A percentile compares a stretch with the other conserved stretches of the same genome.
Evolutionary conservation across 2,888 invertebrate genomes (phyloP).

Genomic region (Amphimallon solstitiale): DNA sequence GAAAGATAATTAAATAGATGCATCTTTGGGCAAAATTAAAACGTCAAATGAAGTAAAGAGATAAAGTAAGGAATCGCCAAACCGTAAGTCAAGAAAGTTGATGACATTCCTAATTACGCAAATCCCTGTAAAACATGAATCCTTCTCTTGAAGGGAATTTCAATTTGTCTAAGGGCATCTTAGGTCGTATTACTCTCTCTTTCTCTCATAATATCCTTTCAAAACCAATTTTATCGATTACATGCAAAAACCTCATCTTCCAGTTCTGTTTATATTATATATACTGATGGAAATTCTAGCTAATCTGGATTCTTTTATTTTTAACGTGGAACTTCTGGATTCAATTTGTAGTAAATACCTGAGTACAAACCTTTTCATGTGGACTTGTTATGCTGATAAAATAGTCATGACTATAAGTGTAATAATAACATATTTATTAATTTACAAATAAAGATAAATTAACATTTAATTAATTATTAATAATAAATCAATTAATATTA

Average conservation of each 20-base stretch:
- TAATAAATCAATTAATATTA: too few relatives aligned
- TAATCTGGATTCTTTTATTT: slow-evolving; percentile 8
- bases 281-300: slow-evolving; percentile 1
- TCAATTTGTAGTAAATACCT: too few relatives aligned
- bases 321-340: not conserved
- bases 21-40: slow-evolving; percentile 19
- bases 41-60: slow-evolving; percentile 17
- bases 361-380: too few relatives aligned
- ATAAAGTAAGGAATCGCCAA: slow-evolving; percentile 8
- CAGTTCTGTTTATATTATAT: slow-evolving; percentile 16
- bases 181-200: too few relatives aligned
- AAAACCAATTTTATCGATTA: slow-evolving; percentile 24
- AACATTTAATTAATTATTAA: too few relatives aligned
- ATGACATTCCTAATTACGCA: slow-evolving; percentile 19
- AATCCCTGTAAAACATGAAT: slow-evolving; percentile 28
- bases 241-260: not conserved
- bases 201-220: slow-evolving; percentile 14
- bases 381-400: too few relatives aligned
- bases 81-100: slow-evolving; percentile 20
- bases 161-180: slow-evolving; percentile 14
- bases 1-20: slow-evolving; percentile 14
- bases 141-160: slow-evolving; percentile 2
- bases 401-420: too few relatives aligned
- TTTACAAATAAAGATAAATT: too few relatives aligned
- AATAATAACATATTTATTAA: too few relatives aligned